These are phyloP conservation scores for Pedicia rivosa DNA, from an alignment of 2,888 invertebrate species.

Conservation along the genomic window DNA sequence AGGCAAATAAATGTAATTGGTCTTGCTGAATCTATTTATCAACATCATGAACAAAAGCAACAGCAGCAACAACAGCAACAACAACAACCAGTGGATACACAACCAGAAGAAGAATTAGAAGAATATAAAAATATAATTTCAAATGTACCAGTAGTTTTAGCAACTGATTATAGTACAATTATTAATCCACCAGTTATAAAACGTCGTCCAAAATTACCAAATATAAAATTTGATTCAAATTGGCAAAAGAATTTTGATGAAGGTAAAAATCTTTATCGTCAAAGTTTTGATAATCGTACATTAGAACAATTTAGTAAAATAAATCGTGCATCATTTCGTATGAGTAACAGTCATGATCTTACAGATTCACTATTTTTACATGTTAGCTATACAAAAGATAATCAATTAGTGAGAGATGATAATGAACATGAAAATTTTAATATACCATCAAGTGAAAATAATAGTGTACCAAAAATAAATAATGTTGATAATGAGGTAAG, in stretches of 20 bases:
- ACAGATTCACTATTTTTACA: background rate
- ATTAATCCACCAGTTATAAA: too few relatives aligned
- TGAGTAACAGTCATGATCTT: constrained; percentile 5
- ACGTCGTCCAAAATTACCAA: too few relatives aligned
- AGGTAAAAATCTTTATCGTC: constrained; percentile 27
- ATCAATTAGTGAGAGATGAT: background rate
- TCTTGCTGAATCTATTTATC: too few relatives aligned
- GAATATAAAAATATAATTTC: too few relatives aligned
- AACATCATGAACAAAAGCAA: constrained; percentile 1
- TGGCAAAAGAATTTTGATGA: constrained; percentile 26
- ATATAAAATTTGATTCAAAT: constrained; percentile 21
- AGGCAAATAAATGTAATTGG: constrained; percentile 8
- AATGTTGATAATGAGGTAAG: too few relatives aligned
- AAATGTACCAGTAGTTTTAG: too few relatives aligned
- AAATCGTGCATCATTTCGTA: constrained; percentile 22
- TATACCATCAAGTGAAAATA: too few relatives aligned
- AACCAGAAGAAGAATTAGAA: too few relatives aligned
- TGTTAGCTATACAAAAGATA: too few relatives aligned
- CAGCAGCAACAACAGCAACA: constrained; percentile 1
- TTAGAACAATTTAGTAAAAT: constrained; percentile 24
- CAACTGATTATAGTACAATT: too few relatives aligned
- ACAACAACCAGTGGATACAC: background rate
- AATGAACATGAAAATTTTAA: too few relatives aligned
- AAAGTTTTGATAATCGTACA: constrained; percentile 27
- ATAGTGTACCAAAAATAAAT: too few relatives aligned